Percentiles rank a stretch among this genome's conserved stretches.
These are phyloP conservation scores for Salvelinus fontinalis DNA, from an alignment of 2,113 vertebrate genomes.

Conservation along the genomic window DNA sequence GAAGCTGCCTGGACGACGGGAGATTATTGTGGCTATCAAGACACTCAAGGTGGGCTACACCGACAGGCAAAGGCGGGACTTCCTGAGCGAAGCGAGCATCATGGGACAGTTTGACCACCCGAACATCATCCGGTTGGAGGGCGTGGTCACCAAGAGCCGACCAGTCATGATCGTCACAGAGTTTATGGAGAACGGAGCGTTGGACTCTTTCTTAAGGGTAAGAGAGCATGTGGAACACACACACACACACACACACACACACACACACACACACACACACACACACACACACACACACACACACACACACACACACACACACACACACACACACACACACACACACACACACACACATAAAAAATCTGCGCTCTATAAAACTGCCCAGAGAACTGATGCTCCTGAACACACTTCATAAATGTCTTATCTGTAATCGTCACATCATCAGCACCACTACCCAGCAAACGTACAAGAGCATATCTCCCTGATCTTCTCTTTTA, in stretches of 20 bases:
- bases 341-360: background rate
- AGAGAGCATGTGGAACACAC: conserved; percentile 36
- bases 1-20: conserved; percentile 90
- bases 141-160: conserved; percentile 96
- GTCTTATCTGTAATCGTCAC: background rate
- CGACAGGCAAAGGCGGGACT: conserved; percentile 92
- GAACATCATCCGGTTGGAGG: conserved; percentile 96
- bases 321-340: background rate
- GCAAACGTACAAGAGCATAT: conserved; percentile 16
- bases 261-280: too few species aligned
- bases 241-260: background rate
- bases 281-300: background rate
- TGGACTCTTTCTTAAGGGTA: conserved; percentile 96
- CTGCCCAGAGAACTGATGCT: background rate
- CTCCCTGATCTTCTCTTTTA: conserved; percentile 35
- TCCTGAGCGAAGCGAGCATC: conserved; percentile 96
- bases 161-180: conserved; percentile 98
- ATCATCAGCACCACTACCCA: conserved; percentile 2
- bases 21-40: conserved; percentile 98
- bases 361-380: background rate
- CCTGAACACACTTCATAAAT: background rate
- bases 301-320: background rate
- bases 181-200: conserved; percentile 97
- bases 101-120: conserved; percentile 99
- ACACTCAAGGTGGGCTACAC: conserved; percentile 98